Evolutionary conservation across 2,113 vertebrate genomes (phyloP), one percentile per base, ranked within the genome.

Genomic region (Chaenocephalus aceratus): DNA sequence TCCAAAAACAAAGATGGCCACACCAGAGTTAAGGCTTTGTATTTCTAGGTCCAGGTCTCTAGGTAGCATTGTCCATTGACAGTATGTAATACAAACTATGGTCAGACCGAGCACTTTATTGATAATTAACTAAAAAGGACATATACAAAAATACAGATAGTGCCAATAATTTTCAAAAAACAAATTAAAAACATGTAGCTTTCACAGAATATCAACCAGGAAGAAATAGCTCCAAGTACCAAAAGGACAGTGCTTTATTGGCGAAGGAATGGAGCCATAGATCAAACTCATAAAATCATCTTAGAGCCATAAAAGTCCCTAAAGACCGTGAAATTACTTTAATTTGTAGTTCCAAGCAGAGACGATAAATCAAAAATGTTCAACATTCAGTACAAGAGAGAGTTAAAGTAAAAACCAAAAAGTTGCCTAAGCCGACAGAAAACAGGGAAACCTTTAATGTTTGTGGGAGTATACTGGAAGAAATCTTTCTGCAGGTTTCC

Each of bases 281-380:
- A 54, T 51, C 30, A 52, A 26, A 44, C 21, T 45, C 45, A n/a
- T 75, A 62, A 56, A 65, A 75, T 82, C 48, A 64, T 80, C 65
- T 53, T 1, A n/a, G 41, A 45, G 72, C 82, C 57, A 66, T 45
- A 72, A 75, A 84, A 82, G 45, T 44, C 44, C 34, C 9, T 60
- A 2, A 8, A 46, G 21, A 44, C 7, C 18, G 44, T 1, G 21
- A 10, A 67, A 80, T 54, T 9, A 48, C 41, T 80, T 83, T 70
- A 48, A 79, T 75, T 80, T 77, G 66, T 48, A 78, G 60, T 51
- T 76, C n/a, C 78, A 53, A 72, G 61, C 44, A 10, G 8, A 56
- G 69, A 77, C 12, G 2, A 14, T 53, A 54, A 70, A 82, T 72
- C 56, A 80, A n/a, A n/a, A n/a, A n/a, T n/a, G n/a, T n/a, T n/a